These are phyloP conservation scores for Aegotheles bennettii DNA, from an alignment of 2,113 vertebrate species.

Conservation along the genomic window DNA sequence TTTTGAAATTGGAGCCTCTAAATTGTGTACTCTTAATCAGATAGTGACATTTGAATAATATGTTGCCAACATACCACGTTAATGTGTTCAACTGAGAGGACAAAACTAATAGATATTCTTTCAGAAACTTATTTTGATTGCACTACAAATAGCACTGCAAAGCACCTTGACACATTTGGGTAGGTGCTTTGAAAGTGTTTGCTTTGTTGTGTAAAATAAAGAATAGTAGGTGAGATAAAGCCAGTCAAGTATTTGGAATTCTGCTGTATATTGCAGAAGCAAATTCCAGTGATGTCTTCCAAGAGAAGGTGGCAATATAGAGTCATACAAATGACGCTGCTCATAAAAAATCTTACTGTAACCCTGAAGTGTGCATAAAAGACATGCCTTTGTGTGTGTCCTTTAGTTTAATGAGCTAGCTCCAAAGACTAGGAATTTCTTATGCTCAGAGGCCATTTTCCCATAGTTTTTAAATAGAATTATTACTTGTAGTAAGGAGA, in stretches of 20 bases:
- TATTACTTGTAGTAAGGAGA: neutral
- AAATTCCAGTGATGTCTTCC: neutral
- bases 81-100: neutral
- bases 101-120: neutral
- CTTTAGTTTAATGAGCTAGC: neutral
- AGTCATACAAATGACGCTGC: rapidly evolving
- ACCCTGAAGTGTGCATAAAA: neutral
- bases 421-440: neutral
- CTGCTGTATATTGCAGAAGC: neutral
- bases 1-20: neutral
- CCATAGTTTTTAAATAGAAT: neutral
- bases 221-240: neutral
- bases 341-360: neutral
- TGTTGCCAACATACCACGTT: neutral
- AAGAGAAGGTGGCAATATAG: neutral
- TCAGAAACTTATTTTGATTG: neutral
- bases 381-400: neutral
- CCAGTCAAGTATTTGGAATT: too few species aligned
- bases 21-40: neutral
- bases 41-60: neutral
- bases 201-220: neutral
- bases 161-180: neutral
- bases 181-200: neutral
- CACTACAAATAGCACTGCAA: neutral
- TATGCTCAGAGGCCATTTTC: neutral